phyloP scores from a whole-genome alignment of 2,797 vertebrate species.

The Rhyacichthys aspro region DNA sequence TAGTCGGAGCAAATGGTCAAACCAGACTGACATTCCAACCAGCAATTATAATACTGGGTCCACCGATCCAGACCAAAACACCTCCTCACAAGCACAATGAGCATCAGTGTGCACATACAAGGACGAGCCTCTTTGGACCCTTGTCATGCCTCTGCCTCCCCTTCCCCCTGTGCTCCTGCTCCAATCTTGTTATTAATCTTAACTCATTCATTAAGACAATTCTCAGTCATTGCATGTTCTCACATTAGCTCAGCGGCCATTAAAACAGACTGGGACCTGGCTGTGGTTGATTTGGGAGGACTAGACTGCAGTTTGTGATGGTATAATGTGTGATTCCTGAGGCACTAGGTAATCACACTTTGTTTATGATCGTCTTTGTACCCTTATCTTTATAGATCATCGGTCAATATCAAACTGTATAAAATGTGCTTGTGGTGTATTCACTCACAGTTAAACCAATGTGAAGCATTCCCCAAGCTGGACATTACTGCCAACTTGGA shows the following conservation, averaged over 20 bases:
- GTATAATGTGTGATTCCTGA: background rate
- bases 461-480: constrained; percentile 16
- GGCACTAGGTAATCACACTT: too few species aligned
- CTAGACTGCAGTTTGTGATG: constrained; percentile 4
- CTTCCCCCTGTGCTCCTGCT: constrained; percentile 58
- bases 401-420: too few species aligned
- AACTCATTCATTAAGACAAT: constrained; percentile 75
- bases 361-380: too few species aligned
- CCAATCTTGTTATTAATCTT: constrained; percentile 79
- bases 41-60: constrained; percentile 79
- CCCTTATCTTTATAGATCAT: too few species aligned
- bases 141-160: constrained; percentile 60
- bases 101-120: constrained; percentile 77
- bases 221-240: constrained; percentile 64
- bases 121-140: constrained; percentile 64
- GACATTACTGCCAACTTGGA: constrained; percentile 11
- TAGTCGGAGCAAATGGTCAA: constrained; percentile 73
- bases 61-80: constrained; percentile 80
- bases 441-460: background rate
- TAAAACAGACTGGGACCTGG: constrained; percentile 41
- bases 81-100: constrained; percentile 79
- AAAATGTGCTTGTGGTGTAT: too few species aligned
- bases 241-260: constrained; percentile 63
- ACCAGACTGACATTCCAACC: constrained; percentile 79
- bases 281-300: constrained; percentile 17